Percentiles rank a stretch among this genome's conserved stretches.
phyloP scores from a whole-genome alignment of 2,797 vertebrate species.

The Alauda arvensis region DNA sequence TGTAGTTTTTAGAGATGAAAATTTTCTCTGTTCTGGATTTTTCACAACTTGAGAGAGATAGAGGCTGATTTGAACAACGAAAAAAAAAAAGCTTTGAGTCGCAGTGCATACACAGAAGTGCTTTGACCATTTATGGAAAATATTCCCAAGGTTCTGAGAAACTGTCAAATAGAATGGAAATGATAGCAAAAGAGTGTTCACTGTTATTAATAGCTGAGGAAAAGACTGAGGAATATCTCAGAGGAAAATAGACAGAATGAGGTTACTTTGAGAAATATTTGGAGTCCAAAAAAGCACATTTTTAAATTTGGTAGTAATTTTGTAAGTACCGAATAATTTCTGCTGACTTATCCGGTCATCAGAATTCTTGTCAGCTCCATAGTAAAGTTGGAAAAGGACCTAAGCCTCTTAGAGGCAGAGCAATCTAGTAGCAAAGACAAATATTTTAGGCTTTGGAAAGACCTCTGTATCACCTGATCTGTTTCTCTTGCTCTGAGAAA shows the following conservation, averaged over 20 bases:
- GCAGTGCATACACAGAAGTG: not conserved
- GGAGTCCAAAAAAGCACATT: not conserved
- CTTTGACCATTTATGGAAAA: not conserved
- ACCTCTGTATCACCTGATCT: not conserved
- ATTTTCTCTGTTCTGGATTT: not conserved
- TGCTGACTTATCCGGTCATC: not conserved
- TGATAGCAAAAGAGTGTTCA: not conserved
- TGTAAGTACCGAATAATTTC: not conserved
- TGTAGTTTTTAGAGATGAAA: not conserved
- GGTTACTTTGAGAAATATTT: not conserved
- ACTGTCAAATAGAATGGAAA: not conserved
- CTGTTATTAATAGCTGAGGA: not conserved
- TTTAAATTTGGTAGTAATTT: not conserved
- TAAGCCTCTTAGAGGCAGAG: not conserved
- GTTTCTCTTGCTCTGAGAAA: not conserved
- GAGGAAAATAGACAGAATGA: not conserved
- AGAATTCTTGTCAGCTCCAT: not conserved
- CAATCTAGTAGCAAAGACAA: not conserved
- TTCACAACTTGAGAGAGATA: not conserved
- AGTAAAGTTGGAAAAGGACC: not conserved
- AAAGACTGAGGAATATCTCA: not conserved
- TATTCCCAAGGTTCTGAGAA: not conserved
- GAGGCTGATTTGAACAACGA: not conserved
- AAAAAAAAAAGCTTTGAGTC: not conserved
- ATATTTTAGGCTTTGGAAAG: not conserved